phyloP scores from a whole-genome alignment of 1,140 invertebrate species.

The Telenomus remus region DNA sequence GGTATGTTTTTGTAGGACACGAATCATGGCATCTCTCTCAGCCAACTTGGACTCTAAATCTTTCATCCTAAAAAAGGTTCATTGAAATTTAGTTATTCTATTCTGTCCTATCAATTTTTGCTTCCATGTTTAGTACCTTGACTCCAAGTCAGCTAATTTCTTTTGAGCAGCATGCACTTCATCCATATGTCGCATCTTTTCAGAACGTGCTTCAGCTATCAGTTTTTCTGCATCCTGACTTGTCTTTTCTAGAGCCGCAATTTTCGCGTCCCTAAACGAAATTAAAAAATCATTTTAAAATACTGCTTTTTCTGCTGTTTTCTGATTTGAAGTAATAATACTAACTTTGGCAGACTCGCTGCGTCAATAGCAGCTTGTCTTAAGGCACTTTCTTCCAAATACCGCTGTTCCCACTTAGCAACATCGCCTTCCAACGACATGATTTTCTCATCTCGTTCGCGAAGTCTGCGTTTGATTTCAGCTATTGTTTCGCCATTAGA shows the following conservation, averaged over 20 bases:
- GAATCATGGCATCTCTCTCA: conserved; percentile 92
- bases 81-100: no score
- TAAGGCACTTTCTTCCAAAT: conserved; percentile 88
- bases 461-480: conserved; percentile 81
- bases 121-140: conserved; percentile 78
- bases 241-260: conserved; percentile 88
- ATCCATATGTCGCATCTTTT: conserved; percentile 91
- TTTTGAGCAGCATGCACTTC: conserved; percentile 90
- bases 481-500: conserved; percentile 77
- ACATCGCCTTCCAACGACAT: conserved; percentile 88
- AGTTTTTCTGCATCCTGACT: conserved; percentile 91
- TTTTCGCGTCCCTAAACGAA: conserved; percentile 84
- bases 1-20: conserved; percentile 88
- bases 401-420: conserved; percentile 91
- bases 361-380: conserved; percentile 89
- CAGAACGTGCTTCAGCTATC: conserved; percentile 88
- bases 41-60: conserved; percentile 91
- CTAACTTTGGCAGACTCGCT: conserved; percentile 88
- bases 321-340: conserved; percentile 5
- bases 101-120: not conserved
- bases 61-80: conserved; percentile 80
- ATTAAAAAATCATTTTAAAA: conserved; percentile 33
- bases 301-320: no score
- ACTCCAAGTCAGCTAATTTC: conserved; percentile 88
- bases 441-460: conserved; percentile 87